phyloP scores from a whole-genome alignment of 2,888 invertebrate species.

The Tenodera sinensis region DNA sequence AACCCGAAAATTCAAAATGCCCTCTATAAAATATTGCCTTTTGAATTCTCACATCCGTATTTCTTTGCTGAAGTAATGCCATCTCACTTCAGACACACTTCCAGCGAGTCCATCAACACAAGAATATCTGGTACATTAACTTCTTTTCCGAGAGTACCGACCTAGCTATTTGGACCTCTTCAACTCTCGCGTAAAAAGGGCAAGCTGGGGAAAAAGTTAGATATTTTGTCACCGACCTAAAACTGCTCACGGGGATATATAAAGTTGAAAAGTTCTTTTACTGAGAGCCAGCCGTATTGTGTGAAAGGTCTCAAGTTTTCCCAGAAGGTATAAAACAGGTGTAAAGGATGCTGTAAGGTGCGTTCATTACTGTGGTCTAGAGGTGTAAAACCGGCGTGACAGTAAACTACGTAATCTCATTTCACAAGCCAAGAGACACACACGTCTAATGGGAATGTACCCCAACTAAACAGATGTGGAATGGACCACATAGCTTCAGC shows the following conservation, averaged over 20 bases:
- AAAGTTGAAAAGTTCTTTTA: neutral
- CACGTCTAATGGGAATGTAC: neutral
- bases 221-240: neutral
- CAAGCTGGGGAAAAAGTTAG: neutral
- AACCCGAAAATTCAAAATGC: too few relatives aligned
- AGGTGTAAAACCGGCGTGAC: neutral
- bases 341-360: neutral
- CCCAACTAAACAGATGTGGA: neutral
- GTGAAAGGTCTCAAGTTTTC: neutral
- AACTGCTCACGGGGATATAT: neutral
- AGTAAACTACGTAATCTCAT: neutral
- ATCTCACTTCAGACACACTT: neutral
- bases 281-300: neutral
- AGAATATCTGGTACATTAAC: neutral
- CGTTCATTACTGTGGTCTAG: neutral
- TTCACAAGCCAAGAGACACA: neutral
- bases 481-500: too few relatives aligned
- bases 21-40: too few relatives aligned
- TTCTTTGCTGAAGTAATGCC: too few relatives aligned
- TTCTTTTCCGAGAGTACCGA: neutral
- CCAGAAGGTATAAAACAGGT: neutral
- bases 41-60: too few relatives aligned
- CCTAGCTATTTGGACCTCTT: neutral
- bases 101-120: too few relatives aligned
- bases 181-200: too few relatives aligned